These are phyloP conservation scores for Chrysochloris asiatica DNA, from an alignment of 2,113 vertebrate genomes.

Conservation along the genomic window DNA sequence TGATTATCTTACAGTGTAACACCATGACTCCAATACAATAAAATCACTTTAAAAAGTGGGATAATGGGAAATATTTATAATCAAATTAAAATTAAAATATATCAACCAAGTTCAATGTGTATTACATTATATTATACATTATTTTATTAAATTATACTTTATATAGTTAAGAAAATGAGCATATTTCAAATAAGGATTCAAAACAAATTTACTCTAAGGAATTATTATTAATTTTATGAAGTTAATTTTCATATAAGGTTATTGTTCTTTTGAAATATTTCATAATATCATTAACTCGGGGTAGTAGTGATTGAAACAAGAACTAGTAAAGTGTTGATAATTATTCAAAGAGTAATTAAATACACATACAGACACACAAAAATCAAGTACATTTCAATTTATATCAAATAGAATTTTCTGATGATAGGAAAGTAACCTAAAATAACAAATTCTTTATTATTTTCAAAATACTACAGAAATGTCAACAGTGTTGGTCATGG, in stretches of 20 bases:
- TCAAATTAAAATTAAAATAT: no score
- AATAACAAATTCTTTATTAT: not conserved
- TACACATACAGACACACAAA: not conserved
- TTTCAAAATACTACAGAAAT: not conserved
- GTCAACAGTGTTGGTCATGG: not conserved
- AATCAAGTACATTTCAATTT: not conserved
- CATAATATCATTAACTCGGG: not conserved
- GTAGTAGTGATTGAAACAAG: not conserved
- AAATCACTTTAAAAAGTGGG: no score
- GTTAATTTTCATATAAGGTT: not conserved
- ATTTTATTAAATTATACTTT: not conserved
- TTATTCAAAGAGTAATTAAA: not conserved
- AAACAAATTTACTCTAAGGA: not conserved
- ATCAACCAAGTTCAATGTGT: not conserved
- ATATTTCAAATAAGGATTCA: not conserved
- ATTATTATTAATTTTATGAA: not conserved
- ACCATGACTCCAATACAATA: no score
- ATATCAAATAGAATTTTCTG: not conserved
- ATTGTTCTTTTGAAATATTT: not conserved
- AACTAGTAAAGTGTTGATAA: not conserved
- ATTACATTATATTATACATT: not conserved
- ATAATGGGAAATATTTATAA: no score
- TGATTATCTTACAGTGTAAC: no score
- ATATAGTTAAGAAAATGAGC: not conserved
- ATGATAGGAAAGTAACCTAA: not conserved